Base-by-base conservation (phyloP, 2,888 invertebrate genomes). In the Galeruca laticollis region DNA sequence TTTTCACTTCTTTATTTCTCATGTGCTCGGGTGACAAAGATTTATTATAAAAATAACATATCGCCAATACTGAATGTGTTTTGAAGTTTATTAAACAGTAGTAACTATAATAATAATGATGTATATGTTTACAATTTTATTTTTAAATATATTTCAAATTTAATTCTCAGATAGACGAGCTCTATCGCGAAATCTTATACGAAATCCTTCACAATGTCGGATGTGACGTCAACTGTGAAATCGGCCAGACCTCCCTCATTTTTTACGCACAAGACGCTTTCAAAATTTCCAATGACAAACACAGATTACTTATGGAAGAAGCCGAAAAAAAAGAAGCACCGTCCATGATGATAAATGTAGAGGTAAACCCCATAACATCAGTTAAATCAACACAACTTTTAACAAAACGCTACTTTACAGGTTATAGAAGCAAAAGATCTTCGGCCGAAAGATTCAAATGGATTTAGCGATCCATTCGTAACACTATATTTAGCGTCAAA, bases 401-500 rank as follows among this genome's bases (percentile, higher is more conserved):
- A 35, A 18, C 8, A 56, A 31, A 31, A 26, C 13, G 47, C 9
- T 6, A 47, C 11, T 2, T 37, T 37, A 5, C 52, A 68, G 60
- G 90, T 96, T 5, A 90, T 95, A 63, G 95, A 95, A 86, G 95
- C 94, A 1, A 95, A 94, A 86, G 94, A 95, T 79, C 85, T 96
- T 52, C 88, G 90, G 72, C 91, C 95, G 20, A 95, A 95, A 85
- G 96, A 96, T 84, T 91, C 95, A 0, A 96, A 94, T 82, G 96
- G 98, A n/a, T 89, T 96, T 75, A 97, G 97, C 79, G 99, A 99
- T 86, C 99, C 99, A 0, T 99, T 97, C 84, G 98, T 98, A 68
- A 98, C 98, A 74, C 89, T 99, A 81, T 96, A 92, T 83, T 86
- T 96, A 75, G 91, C 92, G 82, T 94, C 94, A 1, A 90, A 92